Base-by-base conservation (phyloP, 2,113 vertebrate species). In the Nothoprocta pentlandii region DNA sequence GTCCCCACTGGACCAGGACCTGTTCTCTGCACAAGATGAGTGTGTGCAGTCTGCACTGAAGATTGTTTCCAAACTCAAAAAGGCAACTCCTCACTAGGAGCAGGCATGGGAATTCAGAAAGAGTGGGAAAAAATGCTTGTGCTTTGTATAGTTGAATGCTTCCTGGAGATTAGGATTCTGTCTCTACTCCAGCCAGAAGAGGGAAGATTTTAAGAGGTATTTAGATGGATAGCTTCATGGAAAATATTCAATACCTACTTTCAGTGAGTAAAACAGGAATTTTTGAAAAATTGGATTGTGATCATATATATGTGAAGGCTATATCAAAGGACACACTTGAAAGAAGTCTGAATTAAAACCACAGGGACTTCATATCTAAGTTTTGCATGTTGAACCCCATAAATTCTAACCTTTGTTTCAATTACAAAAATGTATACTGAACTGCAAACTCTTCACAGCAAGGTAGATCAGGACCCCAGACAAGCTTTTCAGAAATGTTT, bases 111-210 rank as follows among this genome's bases (percentile, higher is more conserved):
- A 91, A 53, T 59, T 58, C 30, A 58, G 44, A 39, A 79, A 78
- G 71, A 83, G 64, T 68, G 80, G 64, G 36, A 59, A 89, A 91
- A 87, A 68, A 23, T 39, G 10, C 23, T 73, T 39, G 21, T 26
- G 9, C 32, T 80, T 78, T 63, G 13, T 0, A 0, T 63, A 80
- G 68, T 42, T 61, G 30, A 78, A 59, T 0, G 0, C 47, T 94
- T 90, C 77, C 83, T 90, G 69, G 69, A 90, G 85, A 75, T 90
- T 16, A 66, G 53, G 77, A 74, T 2, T 2, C 54, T 86, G 41
- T 36, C 61, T 67, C 85, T 88, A 19, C 39, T 21, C 41, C 58
- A 81, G 69, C 47, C 53, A 73, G 71, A 56, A 87, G 44, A 87
- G 26, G 67, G 44, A 69, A 69, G 32, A 47, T 63, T 92, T 91